Evolutionary conservation across 1,140 invertebrate genomes (phyloP), one percentile per base, ranked within the genome.

Genomic region (Anastatus disparis): DNA sequence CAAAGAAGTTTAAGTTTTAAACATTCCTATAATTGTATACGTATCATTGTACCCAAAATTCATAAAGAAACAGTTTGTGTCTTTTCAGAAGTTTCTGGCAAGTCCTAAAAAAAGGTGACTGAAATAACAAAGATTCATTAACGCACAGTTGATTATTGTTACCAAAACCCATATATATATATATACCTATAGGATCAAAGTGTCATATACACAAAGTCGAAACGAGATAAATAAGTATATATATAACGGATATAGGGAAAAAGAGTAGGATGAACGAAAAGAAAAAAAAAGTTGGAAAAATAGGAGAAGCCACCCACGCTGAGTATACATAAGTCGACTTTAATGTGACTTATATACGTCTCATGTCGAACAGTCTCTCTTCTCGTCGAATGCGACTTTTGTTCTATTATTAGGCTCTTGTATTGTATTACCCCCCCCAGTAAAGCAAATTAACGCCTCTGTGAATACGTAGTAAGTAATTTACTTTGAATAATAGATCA

Each of bases 121-220:
- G 78, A 81, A 84, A 83, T 83, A 85, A 81, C 81, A 82, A 77
- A 79, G 80, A 82, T 77, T 80, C 80, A 84, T 85, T 83, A 85
- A 75, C 73, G 75, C 55, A 62, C 78, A 76, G 65, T 68, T 29
- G n/a, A n/a, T n/a, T n/a, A n/a, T n/a, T n/a, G n/a, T n/a, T n/a
- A n/a, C n/a, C n/a, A n/a, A n/a, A n/a, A n/a, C n/a, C n/a, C n/a
- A n/a, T n/a, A 12, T 40, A 31, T 12, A 13, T 22, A 29, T 26
- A 17, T 20, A 29, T 9, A 27, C 27, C 15, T 53, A 24, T 70
- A 77, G 75, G 79, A 84, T 83, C 78, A 83, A 83, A 84, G 79
- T 79, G 70, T 71, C 71, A 74, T 74, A 75, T 62, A 69, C 58
- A 62, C 50, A 70, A 63, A 65, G 50, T 40, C 26, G n/a, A 40